Conservation (phyloP, 2,113 vertebrate species). For the Ailurus styani region DNA sequence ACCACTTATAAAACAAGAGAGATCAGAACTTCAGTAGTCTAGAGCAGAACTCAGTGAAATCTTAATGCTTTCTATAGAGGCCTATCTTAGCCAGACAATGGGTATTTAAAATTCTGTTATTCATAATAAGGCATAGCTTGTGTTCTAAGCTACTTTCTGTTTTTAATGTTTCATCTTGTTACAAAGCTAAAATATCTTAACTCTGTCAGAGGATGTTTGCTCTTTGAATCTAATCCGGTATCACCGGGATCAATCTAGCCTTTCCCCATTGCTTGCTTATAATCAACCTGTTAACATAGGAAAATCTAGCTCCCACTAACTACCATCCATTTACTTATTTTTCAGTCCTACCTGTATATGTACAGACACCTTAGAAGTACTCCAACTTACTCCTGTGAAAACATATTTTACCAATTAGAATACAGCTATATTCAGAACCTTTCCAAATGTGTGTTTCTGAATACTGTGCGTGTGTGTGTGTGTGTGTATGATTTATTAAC, state of each 20-base stretch:
- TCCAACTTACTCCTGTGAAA: not conserved
- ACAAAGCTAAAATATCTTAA: not conserved
- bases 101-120: not conserved
- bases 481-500: not conserved
- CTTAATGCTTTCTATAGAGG: not conserved
- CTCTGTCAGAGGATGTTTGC: not conserved
- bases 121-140: not conserved
- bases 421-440: not conserved
- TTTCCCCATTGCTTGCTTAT: too few species aligned
- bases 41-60: not conserved
- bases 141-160: not conserved
- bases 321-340: not conserved
- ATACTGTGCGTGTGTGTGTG: not conserved
- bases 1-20: not conserved
- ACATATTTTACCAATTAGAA: not conserved
- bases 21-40: not conserved
- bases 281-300: not conserved
- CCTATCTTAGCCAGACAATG: not conserved
- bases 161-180: not conserved
- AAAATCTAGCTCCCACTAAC: too few species aligned
- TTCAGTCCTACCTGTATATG: not conserved
- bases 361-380: not conserved
- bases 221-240: not conserved
- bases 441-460: not conserved
- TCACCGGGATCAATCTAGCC: rapidly evolving